These are phyloP conservation scores for Axis porcinus DNA, from an alignment of 2,113 vertebrate species.

Conservation along the genomic window DNA sequence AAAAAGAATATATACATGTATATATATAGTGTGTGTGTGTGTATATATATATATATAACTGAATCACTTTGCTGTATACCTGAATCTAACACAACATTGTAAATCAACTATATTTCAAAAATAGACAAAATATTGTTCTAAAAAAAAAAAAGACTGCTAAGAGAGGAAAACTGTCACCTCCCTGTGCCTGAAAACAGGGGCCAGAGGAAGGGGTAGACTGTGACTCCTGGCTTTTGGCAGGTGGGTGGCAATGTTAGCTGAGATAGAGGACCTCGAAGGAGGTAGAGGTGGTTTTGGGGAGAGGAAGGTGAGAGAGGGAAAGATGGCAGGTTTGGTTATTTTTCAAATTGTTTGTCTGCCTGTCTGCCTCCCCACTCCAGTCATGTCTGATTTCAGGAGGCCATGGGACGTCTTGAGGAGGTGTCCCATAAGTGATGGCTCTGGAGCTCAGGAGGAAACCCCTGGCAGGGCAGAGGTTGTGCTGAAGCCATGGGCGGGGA, in stretches of 20 bases:
- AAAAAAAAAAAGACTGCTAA: not conserved
- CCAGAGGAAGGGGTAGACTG: not conserved
- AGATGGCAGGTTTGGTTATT: not conserved
- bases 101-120: not conserved
- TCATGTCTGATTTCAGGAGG: not conserved
- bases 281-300: not conserved
- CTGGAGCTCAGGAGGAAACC: not conserved
- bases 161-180: not conserved
- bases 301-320: not conserved
- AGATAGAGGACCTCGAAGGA: not conserved
- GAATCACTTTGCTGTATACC: not conserved
- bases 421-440: not conserved
- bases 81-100: not conserved
- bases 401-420: not conserved
- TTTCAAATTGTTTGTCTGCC: not conserved
- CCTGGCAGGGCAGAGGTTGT: not conserved
- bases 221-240: not conserved
- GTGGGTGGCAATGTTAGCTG: not conserved
- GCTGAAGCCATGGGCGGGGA: not conserved
- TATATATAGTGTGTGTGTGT: rapidly evolving
- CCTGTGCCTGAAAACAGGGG: not conserved
- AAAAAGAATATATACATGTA: not conserved
- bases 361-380: not conserved
- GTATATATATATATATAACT: not conserved
- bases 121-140: not conserved